These are phyloP conservation scores for Melinaea marsaeus DNA, from an alignment of 2,888 invertebrate species.

Conservation along the genomic window DNA sequence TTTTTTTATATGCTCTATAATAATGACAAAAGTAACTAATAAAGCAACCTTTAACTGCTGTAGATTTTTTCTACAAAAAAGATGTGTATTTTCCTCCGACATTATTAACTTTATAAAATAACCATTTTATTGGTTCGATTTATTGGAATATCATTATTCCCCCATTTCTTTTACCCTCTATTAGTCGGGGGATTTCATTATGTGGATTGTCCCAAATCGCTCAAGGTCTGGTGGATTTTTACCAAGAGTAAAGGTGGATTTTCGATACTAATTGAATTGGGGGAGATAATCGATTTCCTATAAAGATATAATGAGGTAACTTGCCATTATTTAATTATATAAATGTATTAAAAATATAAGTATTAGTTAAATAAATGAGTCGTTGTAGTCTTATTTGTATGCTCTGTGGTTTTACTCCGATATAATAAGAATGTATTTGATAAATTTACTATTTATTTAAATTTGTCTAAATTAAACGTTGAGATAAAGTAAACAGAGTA, in stretches of 20 bases:
- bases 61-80: neutral
- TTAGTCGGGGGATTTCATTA: conserved; percentile 46
- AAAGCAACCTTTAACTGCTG: too few relatives aligned
- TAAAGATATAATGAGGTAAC: conserved; percentile 24
- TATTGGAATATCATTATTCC: conserved; percentile 31
- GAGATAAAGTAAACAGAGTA: neutral
- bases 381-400: too few relatives aligned
- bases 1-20: too few relatives aligned
- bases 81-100: neutral
- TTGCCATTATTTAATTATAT: neutral
- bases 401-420: too few relatives aligned
- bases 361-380: too few relatives aligned
- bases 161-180: conserved; percentile 30
- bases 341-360: too few relatives aligned
- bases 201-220: conserved; percentile 62
- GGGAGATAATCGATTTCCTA: conserved; percentile 59
- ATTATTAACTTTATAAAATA: conserved; percentile 7
- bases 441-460: neutral
- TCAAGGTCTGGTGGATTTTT: conserved; percentile 64
- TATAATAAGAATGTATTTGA: too few relatives aligned
- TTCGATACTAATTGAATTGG: conserved; percentile 65
- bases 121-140: conserved; percentile 19
- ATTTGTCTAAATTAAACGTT: neutral
- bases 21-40: too few relatives aligned
- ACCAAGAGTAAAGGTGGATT: conserved; percentile 66